phyloP scores from a whole-genome alignment of 64 coral and sea anemone genomes.

The Acropora yongei region DNA sequence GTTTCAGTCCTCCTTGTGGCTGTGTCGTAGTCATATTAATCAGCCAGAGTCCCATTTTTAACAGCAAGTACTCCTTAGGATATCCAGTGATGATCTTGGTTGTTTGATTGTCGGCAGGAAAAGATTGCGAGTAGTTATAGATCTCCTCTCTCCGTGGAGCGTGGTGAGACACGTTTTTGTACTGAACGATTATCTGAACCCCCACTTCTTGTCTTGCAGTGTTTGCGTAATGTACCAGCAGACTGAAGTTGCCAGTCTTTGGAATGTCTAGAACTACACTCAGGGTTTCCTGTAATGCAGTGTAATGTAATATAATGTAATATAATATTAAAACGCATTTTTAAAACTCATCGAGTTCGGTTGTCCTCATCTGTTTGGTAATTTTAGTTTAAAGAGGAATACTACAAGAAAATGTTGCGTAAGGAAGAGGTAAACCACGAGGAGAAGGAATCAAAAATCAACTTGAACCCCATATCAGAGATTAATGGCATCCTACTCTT shows the following conservation, averaged over 20 bases:
- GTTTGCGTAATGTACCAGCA: constrained; percentile 47
- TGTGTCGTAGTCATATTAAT: not conserved
- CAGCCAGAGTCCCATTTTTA: constrained; percentile 52
- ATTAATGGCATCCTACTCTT: too few species aligned
- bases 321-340: too few species aligned
- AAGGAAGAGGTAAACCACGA: too few species aligned
- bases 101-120: not conserved
- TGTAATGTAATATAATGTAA: not conserved
- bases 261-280: constrained; percentile 52
- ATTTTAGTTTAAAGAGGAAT: too few species aligned
- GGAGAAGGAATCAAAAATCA: too few species aligned
- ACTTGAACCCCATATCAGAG: too few species aligned
- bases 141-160: not conserved
- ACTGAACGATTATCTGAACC: not conserved
- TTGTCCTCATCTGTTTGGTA: too few species aligned
- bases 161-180: not conserved
- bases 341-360: too few species aligned
- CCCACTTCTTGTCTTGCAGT: not conserved
- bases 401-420: too few species aligned
- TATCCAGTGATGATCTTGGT: not conserved
- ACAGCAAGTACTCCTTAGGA: not conserved
- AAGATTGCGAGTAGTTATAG: not conserved
- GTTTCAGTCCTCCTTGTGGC: constrained; percentile 1
- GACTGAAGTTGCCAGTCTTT: constrained; percentile 40
- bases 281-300: constrained; percentile 17